phyloP scores from a whole-genome alignment of 53 echinoderm and acorn worm genomes.

The Holothuria leucospilota region DNA sequence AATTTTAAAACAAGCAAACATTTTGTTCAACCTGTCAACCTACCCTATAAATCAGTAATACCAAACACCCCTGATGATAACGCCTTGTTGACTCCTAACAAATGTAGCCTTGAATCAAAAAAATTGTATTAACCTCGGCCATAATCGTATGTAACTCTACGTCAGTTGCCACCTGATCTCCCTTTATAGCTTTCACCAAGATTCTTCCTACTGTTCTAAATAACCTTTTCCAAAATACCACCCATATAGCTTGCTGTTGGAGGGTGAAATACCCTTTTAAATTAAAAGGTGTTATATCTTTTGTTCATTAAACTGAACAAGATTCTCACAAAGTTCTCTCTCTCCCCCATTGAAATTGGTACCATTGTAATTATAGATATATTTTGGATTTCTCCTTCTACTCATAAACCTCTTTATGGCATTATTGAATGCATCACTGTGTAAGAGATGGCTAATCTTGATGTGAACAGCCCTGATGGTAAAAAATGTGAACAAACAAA shows the following conservation, averaged over 20 bases:
- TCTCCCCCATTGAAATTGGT: constrained; percentile 57
- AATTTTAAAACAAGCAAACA: constrained; percentile 54
- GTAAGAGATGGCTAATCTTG: constrained; percentile 40
- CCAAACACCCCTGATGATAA: constrained; percentile 52
- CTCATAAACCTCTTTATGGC: constrained; percentile 18
- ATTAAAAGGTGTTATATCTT: constrained; percentile 10
- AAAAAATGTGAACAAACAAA: constrained; percentile 51
- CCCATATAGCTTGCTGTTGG: no score
- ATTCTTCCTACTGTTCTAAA: constrained; percentile 43
- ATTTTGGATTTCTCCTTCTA: constrained; percentile 14
- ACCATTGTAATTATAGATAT: constrained; percentile 56
- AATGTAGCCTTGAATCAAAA: constrained; percentile 60
- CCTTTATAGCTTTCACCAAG: constrained; percentile 28
- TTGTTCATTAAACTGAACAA: constrained; percentile 22
- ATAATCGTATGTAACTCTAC: constrained; percentile 44
- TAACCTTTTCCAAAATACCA: constrained; percentile 62
- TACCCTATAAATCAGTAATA: constrained; percentile 32
- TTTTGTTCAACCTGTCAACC: constrained; percentile 50
- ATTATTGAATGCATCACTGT: constrained; percentile 55
- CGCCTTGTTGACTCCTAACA: not conserved
- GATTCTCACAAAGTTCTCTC: constrained; percentile 49
- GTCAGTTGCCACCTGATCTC: constrained; percentile 45
- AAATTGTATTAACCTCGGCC: constrained; percentile 65
- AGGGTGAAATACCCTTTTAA: constrained; percentile 53
- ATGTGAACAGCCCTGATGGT: constrained; percentile 44